Evolutionary conservation across 2,113 vertebrate species (phyloP), one percentile per base, ranked within the genome.

Genomic region (Uropsilus gracilis): DNA sequence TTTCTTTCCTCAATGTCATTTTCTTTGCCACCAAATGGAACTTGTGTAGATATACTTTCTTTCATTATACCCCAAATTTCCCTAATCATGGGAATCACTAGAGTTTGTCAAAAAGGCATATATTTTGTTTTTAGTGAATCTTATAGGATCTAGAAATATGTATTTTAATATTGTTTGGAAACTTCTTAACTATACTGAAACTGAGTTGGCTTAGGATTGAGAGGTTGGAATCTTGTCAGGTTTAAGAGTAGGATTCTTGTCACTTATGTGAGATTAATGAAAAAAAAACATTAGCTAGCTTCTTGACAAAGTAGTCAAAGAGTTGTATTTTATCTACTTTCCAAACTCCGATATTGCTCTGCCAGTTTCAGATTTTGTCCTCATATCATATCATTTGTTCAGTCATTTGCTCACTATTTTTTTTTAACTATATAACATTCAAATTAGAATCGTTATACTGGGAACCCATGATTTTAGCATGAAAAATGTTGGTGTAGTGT

Each of bases 91-190:
- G 63, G 50, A 82, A 66, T 66, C 30, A 18, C 7, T 30, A 69
- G 37, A 76, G 18, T 53, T 90, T 84, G 32, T 26, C 28, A 85
- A 26, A 75, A 69, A 22, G 63, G 10, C 42, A 81, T 28, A 37
- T 59, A 63, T 4, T 6, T 5, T 75, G 6, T 55, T 91, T 69
- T 64, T 46, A 55, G 32, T 76, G 24, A 11, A n/a, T 63, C 50
- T 24, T 20, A 69, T 53, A 8, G 20, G 20, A 8, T 89, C 44
- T 72, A 84, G 26, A 26, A 85, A 78, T 66, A 11, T 59, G 9
- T 85, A 46, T 76, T 83, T 95, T 81, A 64, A 73, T 26, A 68
- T n/a, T n/a, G n/a, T n/a, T n/a, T n/a, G n/a, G n/a, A n/a, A n/a
- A n/a, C n/a, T n/a, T 64, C 53, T 83, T 90, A 66, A 66, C 57